Base-by-base conservation (phyloP, 2,888 invertebrate genomes). In the Eugnorisma glareosa region DNA sequence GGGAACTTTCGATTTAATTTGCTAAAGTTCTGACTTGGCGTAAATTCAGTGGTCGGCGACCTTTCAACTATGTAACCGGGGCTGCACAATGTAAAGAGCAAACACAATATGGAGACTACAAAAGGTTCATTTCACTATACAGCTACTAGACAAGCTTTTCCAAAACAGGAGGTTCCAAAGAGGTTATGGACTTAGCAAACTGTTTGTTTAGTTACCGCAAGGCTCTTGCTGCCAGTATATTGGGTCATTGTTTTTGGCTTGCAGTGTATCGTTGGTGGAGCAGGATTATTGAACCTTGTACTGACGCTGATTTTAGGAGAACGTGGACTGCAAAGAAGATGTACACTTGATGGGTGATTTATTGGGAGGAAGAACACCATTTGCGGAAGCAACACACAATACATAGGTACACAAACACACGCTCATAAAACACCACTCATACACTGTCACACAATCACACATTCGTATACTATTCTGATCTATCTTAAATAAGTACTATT, bases 1-100 rank as follows among this genome's bases (percentile, higher is more conserved):
- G 35, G 59, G 21, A 75, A 85, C 70, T 86, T 83, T 83, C 68
- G 64, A 71, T 83, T 83, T 75, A 83, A 83, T 80, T 83, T 80
- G 57, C 24, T 72, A 18, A 83, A 83, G 75, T 72, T 86, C 48
- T 70, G 71, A 64, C 68, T 82, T 69, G 73, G 67, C 37, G 54
- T 40, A 68, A 79, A 72, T 79, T 75, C 70, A 71, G 70, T 76
- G 87, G 82, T 76, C 68, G 76, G 66, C 51, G 63, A 85, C 77
- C 82, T 88, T 81, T 77, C 64, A 79, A 77, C 78, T 77, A 79
- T 74, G 76, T 70, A 75, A 72, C 75, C 54, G 68, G 59, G 66
- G 63, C 68, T 73, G 75, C 67, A 67, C 31, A 74, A 66, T 66
- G 71, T 40, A 77, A 48, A 67, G 21, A 59, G n/a, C 51, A 64